Evolutionary conservation across 2,797 vertebrate species (phyloP).

Genomic region (Rhabdophis nuchalis): DNA sequence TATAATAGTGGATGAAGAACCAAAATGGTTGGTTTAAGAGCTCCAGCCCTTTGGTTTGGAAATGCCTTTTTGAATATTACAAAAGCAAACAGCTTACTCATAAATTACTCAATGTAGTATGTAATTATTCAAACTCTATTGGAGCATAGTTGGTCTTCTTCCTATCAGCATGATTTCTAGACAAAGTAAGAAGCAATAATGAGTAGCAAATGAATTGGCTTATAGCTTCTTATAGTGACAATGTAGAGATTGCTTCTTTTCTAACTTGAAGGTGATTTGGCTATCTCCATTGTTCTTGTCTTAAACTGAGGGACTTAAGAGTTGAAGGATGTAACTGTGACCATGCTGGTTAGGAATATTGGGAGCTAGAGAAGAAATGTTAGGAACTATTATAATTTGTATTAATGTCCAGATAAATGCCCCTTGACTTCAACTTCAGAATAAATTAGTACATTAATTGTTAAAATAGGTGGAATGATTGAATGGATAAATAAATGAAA

Average conservation of each 20-base stretch:
- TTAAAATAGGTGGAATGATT: neutral
- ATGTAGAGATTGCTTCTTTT: neutral
- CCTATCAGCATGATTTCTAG: slow-evolving; percentile 27
- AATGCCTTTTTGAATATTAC: slow-evolving; percentile 42
- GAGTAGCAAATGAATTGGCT: slow-evolving; percentile 36
- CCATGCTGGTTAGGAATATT: neutral
- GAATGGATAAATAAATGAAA: neutral
- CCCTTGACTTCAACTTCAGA: neutral
- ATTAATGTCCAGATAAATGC: neutral
- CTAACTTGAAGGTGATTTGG: neutral
- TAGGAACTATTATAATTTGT: neutral
- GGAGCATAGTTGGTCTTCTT: slow-evolving; percentile 41
- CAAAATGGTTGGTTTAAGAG: slow-evolving; percentile 37
- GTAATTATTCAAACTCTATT: slow-evolving; percentile 27
- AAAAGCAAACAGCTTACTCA: slow-evolving; percentile 4
- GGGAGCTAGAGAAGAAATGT: neutral
- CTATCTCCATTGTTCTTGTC: neutral
- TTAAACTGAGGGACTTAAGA: neutral
- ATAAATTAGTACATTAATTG: neutral
- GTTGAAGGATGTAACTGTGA: neutral
- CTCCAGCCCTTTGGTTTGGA: slow-evolving; percentile 36
- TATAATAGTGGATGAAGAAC: slow-evolving; percentile 31
- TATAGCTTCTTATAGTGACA: slow-evolving; percentile 4
- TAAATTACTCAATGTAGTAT: slow-evolving; percentile 17
- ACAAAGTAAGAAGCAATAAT: slow-evolving; percentile 44